These are phyloP conservation scores for Jordanella pulchra DNA, from an alignment of 2,797 vertebrate genomes.

Conservation along the genomic window DNA sequence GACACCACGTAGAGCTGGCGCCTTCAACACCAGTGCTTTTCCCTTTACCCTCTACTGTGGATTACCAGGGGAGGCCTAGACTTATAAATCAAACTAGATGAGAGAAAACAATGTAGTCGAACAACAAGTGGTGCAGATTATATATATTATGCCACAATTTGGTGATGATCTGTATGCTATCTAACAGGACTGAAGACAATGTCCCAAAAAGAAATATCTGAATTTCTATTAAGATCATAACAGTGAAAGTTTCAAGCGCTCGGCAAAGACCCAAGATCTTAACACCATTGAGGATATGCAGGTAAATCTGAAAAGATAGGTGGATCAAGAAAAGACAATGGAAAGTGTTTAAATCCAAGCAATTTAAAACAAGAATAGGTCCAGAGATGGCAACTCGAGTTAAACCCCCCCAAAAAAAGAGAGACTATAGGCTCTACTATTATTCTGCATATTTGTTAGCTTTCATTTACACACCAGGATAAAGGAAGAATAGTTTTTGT, in stretches of 20 bases:
- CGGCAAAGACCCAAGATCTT: background rate
- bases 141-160: background rate
- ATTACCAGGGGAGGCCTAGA: no score
- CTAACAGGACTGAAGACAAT: background rate
- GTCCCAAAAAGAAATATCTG: background rate
- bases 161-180: background rate
- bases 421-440: no score
- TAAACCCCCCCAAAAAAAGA: no score
- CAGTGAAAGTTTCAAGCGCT: background rate
- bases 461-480: no score
- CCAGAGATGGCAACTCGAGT: background rate
- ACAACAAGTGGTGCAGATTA: no score
- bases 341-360: background rate
- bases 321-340: background rate
- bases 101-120: no score
- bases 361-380: background rate
- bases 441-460: no score
- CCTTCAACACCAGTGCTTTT: no score
- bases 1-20: no score
- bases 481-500: no score
- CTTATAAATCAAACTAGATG: no score
- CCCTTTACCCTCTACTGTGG: no score
- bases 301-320: background rate
- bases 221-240: background rate
- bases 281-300: background rate